Percentiles rank a stretch among this genome's conserved stretches.
Evolutionary conservation across 53 echinoderm and acorn worm species (phyloP).

Genomic region (Stichopus horrens): DNA sequence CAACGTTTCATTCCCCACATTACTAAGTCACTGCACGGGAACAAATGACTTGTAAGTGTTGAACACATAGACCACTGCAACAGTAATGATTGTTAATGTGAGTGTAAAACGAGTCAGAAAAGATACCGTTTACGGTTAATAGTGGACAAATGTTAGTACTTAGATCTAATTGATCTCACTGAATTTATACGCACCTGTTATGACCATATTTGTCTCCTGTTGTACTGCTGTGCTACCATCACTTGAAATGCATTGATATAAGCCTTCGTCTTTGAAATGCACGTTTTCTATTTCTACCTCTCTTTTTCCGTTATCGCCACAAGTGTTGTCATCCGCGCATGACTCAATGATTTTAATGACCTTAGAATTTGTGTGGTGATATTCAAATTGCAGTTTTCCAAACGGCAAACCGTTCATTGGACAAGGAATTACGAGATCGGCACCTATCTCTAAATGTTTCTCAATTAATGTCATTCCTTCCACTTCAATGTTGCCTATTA

Average conservation of each 20-base stretch:
- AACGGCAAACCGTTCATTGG: background rate
- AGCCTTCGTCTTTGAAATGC: background rate
- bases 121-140: no score
- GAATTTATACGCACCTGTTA: background rate
- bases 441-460: background rate
- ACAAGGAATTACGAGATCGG: background rate
- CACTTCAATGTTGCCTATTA: no score
- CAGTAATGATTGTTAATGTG: no score
- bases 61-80: no score
- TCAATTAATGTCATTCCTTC: no score
- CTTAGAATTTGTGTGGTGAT: background rate
- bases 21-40: no score
- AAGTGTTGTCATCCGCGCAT: background rate
- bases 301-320: background rate
- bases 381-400: constrained; percentile 4
- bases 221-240: background rate
- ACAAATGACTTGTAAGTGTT: no score
- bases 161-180: no score
- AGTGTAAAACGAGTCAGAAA: no score
- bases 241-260: background rate
- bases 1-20: no score
- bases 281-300: background rate
- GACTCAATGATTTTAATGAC: no score
- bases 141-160: no score
- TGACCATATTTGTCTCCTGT: background rate